A percentile compares a stretch with the other conserved stretches of the same genome.
Evolutionary conservation across 2,888 invertebrate species (phyloP).

Genomic region (Thysanoteuthis rhombus): DNA sequence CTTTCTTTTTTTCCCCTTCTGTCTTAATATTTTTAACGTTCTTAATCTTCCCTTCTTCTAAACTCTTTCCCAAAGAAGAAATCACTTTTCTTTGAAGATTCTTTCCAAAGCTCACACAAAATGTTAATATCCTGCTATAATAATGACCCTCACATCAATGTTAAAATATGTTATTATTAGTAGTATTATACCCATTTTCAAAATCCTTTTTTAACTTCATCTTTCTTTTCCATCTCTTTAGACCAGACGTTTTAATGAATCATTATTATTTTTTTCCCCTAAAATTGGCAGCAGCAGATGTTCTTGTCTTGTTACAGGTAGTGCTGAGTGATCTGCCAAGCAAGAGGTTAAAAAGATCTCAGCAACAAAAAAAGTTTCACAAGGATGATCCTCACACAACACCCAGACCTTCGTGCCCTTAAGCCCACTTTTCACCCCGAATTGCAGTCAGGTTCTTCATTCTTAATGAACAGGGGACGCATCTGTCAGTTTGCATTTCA

Average conservation of each 20-base stretch:
- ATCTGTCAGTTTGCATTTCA: not conserved
- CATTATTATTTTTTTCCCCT: not conserved
- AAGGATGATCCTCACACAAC: not conserved
- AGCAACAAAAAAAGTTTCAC: not conserved
- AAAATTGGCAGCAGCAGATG: not conserved
- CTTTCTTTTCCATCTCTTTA: not conserved
- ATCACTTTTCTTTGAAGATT: not conserved
- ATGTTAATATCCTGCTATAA: not conserved
- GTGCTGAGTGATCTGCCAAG: not conserved
- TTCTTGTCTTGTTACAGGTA: not conserved
- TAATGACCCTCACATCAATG: not conserved
- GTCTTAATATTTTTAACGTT: not conserved
- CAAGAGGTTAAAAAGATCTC: not conserved
- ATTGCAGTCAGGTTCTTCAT: not conserved
- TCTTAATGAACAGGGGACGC: not conserved
- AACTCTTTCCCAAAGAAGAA: not conserved
- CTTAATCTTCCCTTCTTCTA: not conserved
- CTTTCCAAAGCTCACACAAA: not conserved
- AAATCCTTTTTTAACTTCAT: not conserved
- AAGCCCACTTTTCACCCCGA: not conserved
- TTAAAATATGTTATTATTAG: not conserved
- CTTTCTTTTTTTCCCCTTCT: too few relatives aligned
- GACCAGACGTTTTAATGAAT: not conserved
- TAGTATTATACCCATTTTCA: not conserved
- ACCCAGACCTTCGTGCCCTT: not conserved